phyloP scores from a whole-genome alignment of 1,140 invertebrate genomes.

The Myzus persicae region DNA sequence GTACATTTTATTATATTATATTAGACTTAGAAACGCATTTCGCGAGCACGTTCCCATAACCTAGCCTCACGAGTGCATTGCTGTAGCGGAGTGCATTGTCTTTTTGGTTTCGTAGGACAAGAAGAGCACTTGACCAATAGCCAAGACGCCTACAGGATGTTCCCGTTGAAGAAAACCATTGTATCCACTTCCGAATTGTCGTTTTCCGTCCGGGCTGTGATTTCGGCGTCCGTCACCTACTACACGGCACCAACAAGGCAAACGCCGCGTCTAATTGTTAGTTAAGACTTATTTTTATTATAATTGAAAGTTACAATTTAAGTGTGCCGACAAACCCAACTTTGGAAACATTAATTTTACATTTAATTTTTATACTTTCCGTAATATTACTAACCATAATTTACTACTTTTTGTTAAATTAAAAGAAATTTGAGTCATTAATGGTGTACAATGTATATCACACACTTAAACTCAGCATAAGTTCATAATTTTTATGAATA shows the following conservation, averaged over 20 bases:
- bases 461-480: too few relatives aligned
- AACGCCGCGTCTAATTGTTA: neutral
- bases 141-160: neutral
- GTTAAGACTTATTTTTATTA: neutral
- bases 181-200: constrained; percentile 26
- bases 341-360: neutral
- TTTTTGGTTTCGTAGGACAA: neutral
- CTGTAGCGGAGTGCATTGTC: neutral
- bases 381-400: too few relatives aligned
- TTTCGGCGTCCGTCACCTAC: constrained; percentile 37
- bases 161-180: constrained; percentile 2
- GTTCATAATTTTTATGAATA: too few relatives aligned
- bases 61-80: too few relatives aligned
- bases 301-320: neutral
- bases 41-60: too few relatives aligned
- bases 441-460: too few relatives aligned
- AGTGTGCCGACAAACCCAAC: neutral
- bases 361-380: neutral
- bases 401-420: too few relatives aligned
- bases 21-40: neutral
- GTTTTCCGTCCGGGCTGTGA: constrained; percentile 29
- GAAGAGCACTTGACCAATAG: constrained; percentile 46
- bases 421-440: too few relatives aligned
- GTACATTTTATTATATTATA: neutral
- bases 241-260: constrained; percentile 11